A percentile compares a stretch with the other conserved stretches of the same genome.
Conservation (phyloP, 1,140 invertebrate genomes). For the Agrypnia vestita region DNA sequence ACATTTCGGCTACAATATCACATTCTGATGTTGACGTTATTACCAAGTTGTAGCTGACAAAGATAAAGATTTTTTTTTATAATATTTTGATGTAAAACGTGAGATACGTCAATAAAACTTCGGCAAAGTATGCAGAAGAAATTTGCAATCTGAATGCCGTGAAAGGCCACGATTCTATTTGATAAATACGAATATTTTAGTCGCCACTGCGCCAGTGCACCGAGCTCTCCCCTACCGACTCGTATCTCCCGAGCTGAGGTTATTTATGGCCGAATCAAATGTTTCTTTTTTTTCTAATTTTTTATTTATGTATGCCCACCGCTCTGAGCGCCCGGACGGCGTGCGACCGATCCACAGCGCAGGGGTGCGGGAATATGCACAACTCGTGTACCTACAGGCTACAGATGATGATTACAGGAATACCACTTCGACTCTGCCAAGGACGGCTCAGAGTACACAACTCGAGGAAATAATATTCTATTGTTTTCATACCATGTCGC, state of each 20-base stretch:
- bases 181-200: neutral
- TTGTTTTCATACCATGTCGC: no score
- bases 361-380: neutral
- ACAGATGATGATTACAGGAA: neutral
- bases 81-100: no score
- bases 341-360: neutral
- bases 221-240: constrained; percentile 11
- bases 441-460: no score
- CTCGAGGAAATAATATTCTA: no score
- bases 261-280: constrained; percentile 60
- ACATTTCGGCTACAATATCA: no score
- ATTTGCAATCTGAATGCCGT: no score
- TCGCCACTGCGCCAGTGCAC: neutral
- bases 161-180: no score
- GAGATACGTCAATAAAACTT: no score
- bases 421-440: neutral
- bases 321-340: neutral
- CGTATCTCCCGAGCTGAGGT: constrained; percentile 46
- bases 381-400: constrained; percentile 3
- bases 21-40: no score
- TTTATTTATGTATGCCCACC: constrained; percentile 32
- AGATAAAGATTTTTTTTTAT: no score
- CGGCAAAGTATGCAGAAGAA: no score
- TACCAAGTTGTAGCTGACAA: no score
- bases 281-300: constrained; percentile 49